These are phyloP conservation scores for Lomographa bimaculata DNA, from an alignment of 2,888 invertebrate genomes.

Conservation along the genomic window DNA sequence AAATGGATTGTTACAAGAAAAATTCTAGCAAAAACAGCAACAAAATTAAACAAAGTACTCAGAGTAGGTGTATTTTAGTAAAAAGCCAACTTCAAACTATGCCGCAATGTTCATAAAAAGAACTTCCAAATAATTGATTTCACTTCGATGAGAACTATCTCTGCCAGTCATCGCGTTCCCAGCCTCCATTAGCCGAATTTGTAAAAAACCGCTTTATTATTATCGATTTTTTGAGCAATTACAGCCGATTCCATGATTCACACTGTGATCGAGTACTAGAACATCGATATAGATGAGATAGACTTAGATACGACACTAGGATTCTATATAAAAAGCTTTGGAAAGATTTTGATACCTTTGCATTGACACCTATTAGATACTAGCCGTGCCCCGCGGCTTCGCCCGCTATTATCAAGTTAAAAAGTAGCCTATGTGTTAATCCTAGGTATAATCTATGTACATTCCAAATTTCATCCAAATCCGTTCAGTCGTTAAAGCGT, in stretches of 20 bases:
- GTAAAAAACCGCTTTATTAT: slow-evolving; percentile 28
- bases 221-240: slow-evolving; percentile 31
- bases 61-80: too few relatives aligned
- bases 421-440: too few relatives aligned
- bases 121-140: slow-evolving; percentile 22
- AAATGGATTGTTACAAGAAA: not conserved
- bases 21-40: not conserved
- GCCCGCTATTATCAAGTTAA: too few relatives aligned
- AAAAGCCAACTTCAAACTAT: not conserved
- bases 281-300: slow-evolving; percentile 16
- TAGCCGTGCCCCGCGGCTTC: too few relatives aligned
- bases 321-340: too few relatives aligned
- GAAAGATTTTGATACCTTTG: too few relatives aligned
- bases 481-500: too few relatives aligned
- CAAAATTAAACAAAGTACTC: too few relatives aligned
- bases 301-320: slow-evolving; percentile 10
- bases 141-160: slow-evolving; percentile 23
- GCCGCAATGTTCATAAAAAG: slow-evolving; percentile 15
- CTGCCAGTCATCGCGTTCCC: slow-evolving; percentile 32
- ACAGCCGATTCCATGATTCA: slow-evolving; percentile 26
- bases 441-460: too few relatives aligned
- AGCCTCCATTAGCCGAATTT: slow-evolving; percentile 28
- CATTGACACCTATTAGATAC: too few relatives aligned
- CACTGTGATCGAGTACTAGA: slow-evolving; percentile 21
- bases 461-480: too few relatives aligned